Evolutionary conservation across 92 coral and sea anemone species (phyloP), one percentile per base, ranked within the genome.

Genomic region (Palythoa caribaeorum): DNA sequence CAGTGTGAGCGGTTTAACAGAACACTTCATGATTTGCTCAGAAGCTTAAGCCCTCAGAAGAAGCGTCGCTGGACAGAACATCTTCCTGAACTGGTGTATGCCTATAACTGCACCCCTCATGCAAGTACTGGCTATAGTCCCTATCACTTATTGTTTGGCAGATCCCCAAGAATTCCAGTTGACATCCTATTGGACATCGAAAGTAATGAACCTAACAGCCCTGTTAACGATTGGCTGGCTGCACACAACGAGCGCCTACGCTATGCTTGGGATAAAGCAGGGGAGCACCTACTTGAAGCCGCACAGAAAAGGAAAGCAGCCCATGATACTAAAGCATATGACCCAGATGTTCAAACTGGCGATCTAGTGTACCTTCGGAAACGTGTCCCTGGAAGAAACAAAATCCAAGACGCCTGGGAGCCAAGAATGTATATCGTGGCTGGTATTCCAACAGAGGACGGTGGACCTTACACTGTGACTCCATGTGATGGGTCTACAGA

Each of bases 1-100:
- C 88, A 90, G 69, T 93, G 94, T 77, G 92, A 88, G 55, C 21
- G 91, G 37, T 93, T 93, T 76, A 93, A 91, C 79, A 63, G 90
- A 2, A 66, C 92, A 1, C 77, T 90, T 84, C 94, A 93, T 57
- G 15, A 9, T 17, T 14, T 57, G 65, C 1, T 12, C 0, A 77
- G 87, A 59, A 91, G 79, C 47, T 79, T 89, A 28, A 68, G 89
- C 35, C 88, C 85, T 39, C 11, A 53, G 14, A 57, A 57, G 65
- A 57, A 57, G 65, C 15, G 2, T 13, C 15, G 16, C 65, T 57
- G 65, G 65, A 17, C 65, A 57, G 65, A 57, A 57, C 11, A 7
- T 20, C 9, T 65, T 65, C 36, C 71, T 19, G 71, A 65, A 65
- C 35, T 65, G 1, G 35, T 65, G 36, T 20, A 17, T 17, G 28